These are phyloP conservation scores for Tenthredo amoena DNA, from an alignment of 2,888 invertebrate genomes.

Conservation along the genomic window DNA sequence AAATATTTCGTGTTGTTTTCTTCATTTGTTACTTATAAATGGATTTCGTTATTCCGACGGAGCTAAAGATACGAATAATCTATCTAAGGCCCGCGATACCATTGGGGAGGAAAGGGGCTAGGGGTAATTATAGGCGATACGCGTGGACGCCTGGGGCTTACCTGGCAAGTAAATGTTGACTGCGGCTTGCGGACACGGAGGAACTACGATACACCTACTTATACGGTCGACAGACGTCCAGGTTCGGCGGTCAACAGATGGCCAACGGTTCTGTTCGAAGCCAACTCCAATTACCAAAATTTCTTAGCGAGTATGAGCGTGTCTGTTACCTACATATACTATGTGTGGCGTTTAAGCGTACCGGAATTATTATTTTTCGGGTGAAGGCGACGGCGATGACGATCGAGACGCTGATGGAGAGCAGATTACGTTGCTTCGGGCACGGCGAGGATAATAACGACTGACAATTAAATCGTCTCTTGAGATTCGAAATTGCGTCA, in stretches of 20 bases:
- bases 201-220: conserved; percentile 36
- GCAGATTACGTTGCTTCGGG: conserved; percentile 49
- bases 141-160: conserved; percentile 55
- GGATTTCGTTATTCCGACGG: conserved; percentile 18
- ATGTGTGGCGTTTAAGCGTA: conserved; percentile 19
- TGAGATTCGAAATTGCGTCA: conserved; percentile 52
- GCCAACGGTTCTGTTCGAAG: conserved; percentile 31
- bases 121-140: conserved; percentile 54
- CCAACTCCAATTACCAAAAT: conserved; percentile 42
- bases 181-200: conserved; percentile 32
- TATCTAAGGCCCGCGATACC: not conserved
- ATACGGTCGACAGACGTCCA: conserved; percentile 21
- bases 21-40: not conserved
- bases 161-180: conserved; percentile 40
- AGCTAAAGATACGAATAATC: not conserved
- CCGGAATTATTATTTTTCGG: conserved; percentile 32
- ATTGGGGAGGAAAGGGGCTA: not conserved
- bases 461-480: conserved; percentile 51
- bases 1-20: conserved; percentile 24
- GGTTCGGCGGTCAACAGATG: conserved; percentile 38
- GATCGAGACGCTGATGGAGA: conserved; percentile 42
- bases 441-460: conserved; percentile 38
- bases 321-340: not conserved
- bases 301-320: not conserved
- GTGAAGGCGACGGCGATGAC: conserved; percentile 5